Conservation (phyloP, 2,797 vertebrate genomes). For the Amblyraja radiata region DNA sequence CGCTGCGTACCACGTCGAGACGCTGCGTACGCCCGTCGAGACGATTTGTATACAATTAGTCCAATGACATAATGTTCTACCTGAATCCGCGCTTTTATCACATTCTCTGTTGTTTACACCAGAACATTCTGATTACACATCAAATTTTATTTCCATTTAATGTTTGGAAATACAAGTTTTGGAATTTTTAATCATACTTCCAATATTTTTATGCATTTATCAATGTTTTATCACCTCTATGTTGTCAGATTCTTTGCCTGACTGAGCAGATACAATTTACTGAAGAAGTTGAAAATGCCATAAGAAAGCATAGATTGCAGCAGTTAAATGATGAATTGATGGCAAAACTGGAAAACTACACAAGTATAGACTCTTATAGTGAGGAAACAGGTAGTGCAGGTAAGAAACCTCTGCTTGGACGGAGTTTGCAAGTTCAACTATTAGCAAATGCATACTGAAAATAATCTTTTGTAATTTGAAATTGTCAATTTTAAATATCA, state of each 20-base stretch:
- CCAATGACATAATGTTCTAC: not conserved
- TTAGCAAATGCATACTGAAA: not conserved
- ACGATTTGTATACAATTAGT: not conserved
- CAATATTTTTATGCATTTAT: not conserved
- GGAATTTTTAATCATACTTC: not conserved
- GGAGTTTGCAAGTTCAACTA: not conserved
- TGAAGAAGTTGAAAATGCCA: slow-evolving; percentile 81
- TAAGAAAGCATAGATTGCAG: slow-evolving; percentile 71
- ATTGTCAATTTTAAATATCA: not conserved
- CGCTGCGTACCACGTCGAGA: too few species aligned
- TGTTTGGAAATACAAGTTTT: slow-evolving; percentile 18
- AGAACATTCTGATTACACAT: not conserved
- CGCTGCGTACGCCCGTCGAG: too few species aligned
- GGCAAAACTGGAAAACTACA: slow-evolving; percentile 85
- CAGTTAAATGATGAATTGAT: slow-evolving; percentile 75
- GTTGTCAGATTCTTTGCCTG: slow-evolving; percentile 77
- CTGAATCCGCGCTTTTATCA: not conserved
- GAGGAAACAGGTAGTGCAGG: slow-evolving; percentile 63
- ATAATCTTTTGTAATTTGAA: not conserved
- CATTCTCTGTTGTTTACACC: not conserved
- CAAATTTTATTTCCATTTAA: slow-evolving; percentile 39
- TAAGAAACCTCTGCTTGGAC: slow-evolving; percentile 45
- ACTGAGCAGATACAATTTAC: slow-evolving; percentile 96
- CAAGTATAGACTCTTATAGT: slow-evolving; percentile 64
- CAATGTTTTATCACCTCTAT: not conserved